A percentile compares a stretch with the other conserved stretches of the same genome.
phyloP scores from a whole-genome alignment of 2,113 vertebrate genomes.

The Leuciscus idus region DNA sequence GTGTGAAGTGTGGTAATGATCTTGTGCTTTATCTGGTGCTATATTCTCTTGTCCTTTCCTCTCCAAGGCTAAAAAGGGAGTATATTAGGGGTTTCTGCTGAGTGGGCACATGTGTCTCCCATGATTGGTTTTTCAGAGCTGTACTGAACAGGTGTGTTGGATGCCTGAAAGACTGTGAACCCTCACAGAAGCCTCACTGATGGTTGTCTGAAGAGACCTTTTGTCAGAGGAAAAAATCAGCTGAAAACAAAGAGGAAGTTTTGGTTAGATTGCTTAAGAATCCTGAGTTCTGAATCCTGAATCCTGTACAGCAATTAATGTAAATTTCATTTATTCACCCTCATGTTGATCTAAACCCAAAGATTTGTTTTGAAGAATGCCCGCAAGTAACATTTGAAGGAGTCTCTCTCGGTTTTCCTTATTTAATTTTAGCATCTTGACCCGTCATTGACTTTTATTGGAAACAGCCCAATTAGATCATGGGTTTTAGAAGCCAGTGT shows the following conservation, averaged over 20 bases:
- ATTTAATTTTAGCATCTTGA: constrained; percentile 9
- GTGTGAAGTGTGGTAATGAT: constrained; percentile 3
- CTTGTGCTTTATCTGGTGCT: not conserved
- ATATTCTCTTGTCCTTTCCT: not conserved
- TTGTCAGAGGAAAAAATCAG: constrained; percentile 31
- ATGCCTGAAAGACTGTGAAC: constrained; percentile 5
- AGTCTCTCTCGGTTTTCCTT: not conserved
- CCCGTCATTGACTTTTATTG: constrained; percentile 3
- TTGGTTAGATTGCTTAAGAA: not conserved
- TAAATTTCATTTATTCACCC: not conserved
- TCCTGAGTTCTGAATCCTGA: not conserved
- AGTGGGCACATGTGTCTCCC: constrained; percentile 6
- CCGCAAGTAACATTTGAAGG: too few species aligned
- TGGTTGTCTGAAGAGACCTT: constrained; percentile 22
- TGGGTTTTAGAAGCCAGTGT: not conserved
- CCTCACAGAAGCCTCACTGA: constrained; percentile 29
- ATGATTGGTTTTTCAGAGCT: constrained; percentile 29
- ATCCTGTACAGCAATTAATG: not conserved
- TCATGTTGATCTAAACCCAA: not conserved
- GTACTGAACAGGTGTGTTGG: constrained; percentile 47
- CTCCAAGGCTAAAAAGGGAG: not conserved
- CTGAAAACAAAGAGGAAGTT: constrained; percentile 5
- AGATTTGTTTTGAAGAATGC: not conserved
- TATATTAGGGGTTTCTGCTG: not conserved
- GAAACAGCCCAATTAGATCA: not conserved